Evolutionary conservation across 2,113 vertebrate species (phyloP).

Genomic region (Pelecanoides urinatrix): DNA sequence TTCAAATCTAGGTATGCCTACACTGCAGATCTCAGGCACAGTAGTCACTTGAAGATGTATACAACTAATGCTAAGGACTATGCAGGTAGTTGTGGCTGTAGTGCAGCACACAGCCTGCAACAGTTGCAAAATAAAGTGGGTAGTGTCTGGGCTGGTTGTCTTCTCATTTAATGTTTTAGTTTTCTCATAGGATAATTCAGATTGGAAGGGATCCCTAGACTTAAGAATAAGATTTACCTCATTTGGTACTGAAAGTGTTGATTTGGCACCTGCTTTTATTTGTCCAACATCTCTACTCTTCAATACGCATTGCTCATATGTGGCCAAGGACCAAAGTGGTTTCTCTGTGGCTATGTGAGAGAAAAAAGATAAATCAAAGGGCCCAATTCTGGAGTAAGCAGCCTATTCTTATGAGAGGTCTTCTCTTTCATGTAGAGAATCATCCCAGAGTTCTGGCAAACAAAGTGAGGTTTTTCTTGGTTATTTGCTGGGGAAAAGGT

Average conservation of each 20-base stretch:
- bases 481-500: constrained; percentile 40
- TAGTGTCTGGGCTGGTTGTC: neutral
- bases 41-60: neutral
- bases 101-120: neutral
- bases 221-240: neutral
- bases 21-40: neutral
- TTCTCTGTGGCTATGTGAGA: neutral
- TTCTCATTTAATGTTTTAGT: neutral
- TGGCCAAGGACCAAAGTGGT: neutral
- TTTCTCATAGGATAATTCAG: neutral
- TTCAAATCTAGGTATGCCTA: neutral
- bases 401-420: neutral
- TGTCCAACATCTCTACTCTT: neutral
- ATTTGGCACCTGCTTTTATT: neutral
- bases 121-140: neutral
- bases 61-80: neutral
- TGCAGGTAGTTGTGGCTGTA: neutral
- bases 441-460: constrained; percentile 23
- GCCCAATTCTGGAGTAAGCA: constrained; percentile 1
- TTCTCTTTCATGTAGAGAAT: constrained; percentile 14
- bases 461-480: neutral
- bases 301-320: neutral
- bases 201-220: neutral
- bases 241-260: neutral
- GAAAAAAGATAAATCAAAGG: constrained; percentile 11